A percentile compares a stretch with the other conserved stretches of the same genome.
These are phyloP conservation scores for Chionis minor DNA, from an alignment of 2,113 vertebrate genomes.

Conservation along the genomic window DNA sequence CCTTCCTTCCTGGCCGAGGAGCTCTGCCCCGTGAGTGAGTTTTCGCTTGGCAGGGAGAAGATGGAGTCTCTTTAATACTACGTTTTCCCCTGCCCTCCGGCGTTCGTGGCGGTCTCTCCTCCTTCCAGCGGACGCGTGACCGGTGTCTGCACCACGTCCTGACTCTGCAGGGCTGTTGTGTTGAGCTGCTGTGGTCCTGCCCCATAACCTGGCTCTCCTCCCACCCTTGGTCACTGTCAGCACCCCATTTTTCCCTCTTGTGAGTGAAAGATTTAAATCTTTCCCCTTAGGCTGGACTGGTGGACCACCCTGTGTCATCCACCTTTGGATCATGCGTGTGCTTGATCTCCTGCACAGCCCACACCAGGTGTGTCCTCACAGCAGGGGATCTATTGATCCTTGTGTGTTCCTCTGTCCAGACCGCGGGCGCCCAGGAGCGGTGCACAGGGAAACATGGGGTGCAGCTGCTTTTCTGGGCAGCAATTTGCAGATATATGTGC, in stretches of 20 bases:
- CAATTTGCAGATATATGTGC: not conserved
- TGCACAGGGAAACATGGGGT: accelerated
- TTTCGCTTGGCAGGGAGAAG: not conserved
- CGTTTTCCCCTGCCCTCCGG: not conserved
- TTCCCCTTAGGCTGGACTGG: not conserved
- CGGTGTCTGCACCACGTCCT: not conserved
- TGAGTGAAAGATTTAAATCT: not conserved
- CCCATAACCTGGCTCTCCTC: not conserved
- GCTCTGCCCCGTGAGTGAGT: not conserved
- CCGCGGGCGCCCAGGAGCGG: not conserved
- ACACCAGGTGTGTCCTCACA: not conserved
- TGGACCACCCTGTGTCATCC: accelerated
- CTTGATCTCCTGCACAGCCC: not conserved
- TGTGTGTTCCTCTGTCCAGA: accelerated
- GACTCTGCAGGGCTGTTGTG: not conserved
- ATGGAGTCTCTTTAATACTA: not conserved
- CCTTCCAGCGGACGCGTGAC: not conserved
- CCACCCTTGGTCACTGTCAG: not conserved
- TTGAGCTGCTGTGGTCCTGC: not conserved
- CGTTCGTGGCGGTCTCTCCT: not conserved
- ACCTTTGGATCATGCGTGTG: accelerated
- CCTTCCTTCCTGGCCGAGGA: not conserved
- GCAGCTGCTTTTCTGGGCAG: not conserved
- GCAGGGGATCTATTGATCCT: not conserved
- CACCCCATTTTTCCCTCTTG: not conserved